phyloP scores from a whole-genome alignment of 2,888 invertebrate genomes.

The Entomobrya multifasciata region DNA sequence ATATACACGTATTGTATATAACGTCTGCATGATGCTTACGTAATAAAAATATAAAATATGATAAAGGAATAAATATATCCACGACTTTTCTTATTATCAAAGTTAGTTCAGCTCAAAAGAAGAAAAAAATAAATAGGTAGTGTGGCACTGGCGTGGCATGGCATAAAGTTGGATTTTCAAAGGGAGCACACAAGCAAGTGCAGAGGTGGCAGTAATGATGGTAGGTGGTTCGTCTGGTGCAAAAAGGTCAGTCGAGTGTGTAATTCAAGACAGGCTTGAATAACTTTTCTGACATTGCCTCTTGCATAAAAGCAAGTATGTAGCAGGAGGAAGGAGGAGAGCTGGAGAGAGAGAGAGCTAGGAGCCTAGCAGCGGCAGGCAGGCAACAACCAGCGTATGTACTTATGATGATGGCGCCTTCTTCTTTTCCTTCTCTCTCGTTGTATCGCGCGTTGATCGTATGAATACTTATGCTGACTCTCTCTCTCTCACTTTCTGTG shows the following conservation, averaged over 20 bases:
- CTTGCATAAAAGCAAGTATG: slow-evolving; percentile 52
- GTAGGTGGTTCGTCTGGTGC: slow-evolving; percentile 64
- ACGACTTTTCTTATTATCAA: slow-evolving; percentile 2
- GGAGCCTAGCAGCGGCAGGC: too few relatives aligned
- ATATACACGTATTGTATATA: too few relatives aligned
- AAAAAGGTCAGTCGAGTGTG: slow-evolving; percentile 70
- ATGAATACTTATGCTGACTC: slow-evolving; percentile 51
- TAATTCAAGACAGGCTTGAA: slow-evolving; percentile 72
- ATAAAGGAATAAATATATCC: too few relatives aligned
- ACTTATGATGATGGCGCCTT: slow-evolving; percentile 44
- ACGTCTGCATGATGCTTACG: too few relatives aligned
- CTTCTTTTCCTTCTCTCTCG: slow-evolving; percentile 14
- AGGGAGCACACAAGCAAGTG: slow-evolving; percentile 47
- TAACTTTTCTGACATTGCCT: slow-evolving; percentile 69
- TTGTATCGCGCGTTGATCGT: slow-evolving; percentile 45
- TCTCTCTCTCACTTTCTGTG: not conserved
- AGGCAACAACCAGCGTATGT: too few relatives aligned
- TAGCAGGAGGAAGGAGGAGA: too few relatives aligned
- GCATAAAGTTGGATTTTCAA: slow-evolving; percentile 21
- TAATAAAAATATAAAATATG: not conserved
- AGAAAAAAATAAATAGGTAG: slow-evolving; percentile 32
- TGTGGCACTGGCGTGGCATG: not conserved
- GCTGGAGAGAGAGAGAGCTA: too few relatives aligned
- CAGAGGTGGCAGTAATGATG: slow-evolving; percentile 65
- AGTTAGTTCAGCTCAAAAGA: not conserved